Evolutionary conservation across 2,888 invertebrate genomes (phyloP), one percentile per base, ranked within the genome.

Genomic region (Caenorhabditis sinica): DNA sequence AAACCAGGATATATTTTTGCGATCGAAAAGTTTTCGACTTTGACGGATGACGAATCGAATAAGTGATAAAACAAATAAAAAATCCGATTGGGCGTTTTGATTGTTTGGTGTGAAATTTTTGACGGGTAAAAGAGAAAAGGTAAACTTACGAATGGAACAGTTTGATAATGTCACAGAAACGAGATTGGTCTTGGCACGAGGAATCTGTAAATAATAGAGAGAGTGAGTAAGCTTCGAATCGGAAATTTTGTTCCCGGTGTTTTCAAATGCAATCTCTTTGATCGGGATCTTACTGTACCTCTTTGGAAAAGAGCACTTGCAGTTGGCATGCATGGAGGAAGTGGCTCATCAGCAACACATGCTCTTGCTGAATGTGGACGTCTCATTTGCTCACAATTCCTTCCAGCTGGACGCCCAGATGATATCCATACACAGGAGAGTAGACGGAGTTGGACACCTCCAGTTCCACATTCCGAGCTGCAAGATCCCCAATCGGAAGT

Each of bases 401-500:
- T 95, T 20, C 96, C 96, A 9, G 97, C 97, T 40, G 96, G 95
- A 91, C 95, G 95, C 90, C 95, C 96, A 25, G 95, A 96, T 8
- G 96, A 95, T 90, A 95, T 95, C 98, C 97, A 98, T 85, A 97
- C 96, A 93, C 98, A 98, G 91, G 96, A 96, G 77, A 98, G 94
- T 89, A 96, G 95, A 89, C 98, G 95, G 93, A 96, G 96, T 93
- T 96, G 96, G 73, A 96, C 95, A 0, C 97, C 97, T 90, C 95
- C 95, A 82, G 95, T 94, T 56, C 95, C 96, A 93, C 97, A 97
- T 0, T 95, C 94, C 28, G 96, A 96, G 89, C 96, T 95, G 93
- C 97, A 98, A 92, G 96, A 95, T 53, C 96, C 96, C 98, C 98
- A 98, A 79, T 96, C 95, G 11, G 96, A 96, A 5, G 96, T 95